A percentile compares a stretch with the other conserved stretches of the same genome.
These are phyloP conservation scores for Pachymerium ferrugineum DNA, from an alignment of 2,888 invertebrate genomes.

Conservation along the genomic window DNA sequence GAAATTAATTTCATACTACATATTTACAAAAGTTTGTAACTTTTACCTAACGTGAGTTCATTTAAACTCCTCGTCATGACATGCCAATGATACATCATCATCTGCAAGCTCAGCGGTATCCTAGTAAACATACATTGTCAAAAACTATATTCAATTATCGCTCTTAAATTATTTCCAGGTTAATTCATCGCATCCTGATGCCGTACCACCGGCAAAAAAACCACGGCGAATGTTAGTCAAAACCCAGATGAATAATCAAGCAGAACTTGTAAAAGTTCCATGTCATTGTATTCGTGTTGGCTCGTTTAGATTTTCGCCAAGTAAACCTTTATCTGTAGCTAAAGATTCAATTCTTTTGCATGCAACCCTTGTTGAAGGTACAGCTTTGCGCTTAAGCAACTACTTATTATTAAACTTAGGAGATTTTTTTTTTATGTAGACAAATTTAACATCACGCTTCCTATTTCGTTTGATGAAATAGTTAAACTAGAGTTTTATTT, in stretches of 20 bases:
- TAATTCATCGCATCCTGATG: no score
- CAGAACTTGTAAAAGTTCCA: conserved; percentile 45
- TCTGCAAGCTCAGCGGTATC: no score
- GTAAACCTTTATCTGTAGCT: conserved; percentile 60
- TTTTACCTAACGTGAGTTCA: no score
- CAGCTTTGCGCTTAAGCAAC: conserved; percentile 30
- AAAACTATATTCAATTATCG: no score
- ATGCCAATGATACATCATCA: no score
- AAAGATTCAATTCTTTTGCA: conserved; percentile 50
- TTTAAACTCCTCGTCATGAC: no score
- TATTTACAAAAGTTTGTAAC: no score
- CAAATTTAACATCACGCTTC: conserved; percentile 67
- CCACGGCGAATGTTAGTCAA: not conserved
- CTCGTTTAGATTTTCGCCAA: conserved; percentile 71
- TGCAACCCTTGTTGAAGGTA: conserved; percentile 49
- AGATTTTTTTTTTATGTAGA: conserved; percentile 45
- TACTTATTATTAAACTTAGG: conserved; percentile 11
- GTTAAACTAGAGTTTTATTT: conserved; percentile 71
- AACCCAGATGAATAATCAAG: not conserved
- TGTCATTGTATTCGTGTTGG: conserved; percentile 80
- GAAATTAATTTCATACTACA: no score
- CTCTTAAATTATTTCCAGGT: no score
- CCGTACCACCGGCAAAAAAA: not conserved
- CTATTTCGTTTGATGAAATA: conserved; percentile 65
- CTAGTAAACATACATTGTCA: no score